phyloP scores from a whole-genome alignment of 2,113 vertebrate genomes.

The Excalfactoria chinensis region DNA sequence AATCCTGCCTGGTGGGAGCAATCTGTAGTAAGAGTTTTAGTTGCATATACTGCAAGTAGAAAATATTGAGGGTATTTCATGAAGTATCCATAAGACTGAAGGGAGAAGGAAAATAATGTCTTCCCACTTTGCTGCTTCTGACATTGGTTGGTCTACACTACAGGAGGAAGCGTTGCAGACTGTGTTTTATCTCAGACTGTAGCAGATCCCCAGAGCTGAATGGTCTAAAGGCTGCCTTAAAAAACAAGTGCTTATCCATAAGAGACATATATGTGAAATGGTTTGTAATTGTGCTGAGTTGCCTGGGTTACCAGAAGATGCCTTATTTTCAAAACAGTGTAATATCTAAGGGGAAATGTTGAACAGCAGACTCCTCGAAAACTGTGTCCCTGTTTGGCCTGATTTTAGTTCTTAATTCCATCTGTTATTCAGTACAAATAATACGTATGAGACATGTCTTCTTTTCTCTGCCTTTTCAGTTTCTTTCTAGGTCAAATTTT shows the following conservation, averaged over 20 bases:
- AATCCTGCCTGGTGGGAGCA: background rate
- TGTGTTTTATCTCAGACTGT: background rate
- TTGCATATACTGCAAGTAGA: background rate
- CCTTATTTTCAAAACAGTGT: background rate
- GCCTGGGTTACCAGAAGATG: background rate
- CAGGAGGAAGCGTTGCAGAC: background rate
- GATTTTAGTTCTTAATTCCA: background rate
- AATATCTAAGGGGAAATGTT: background rate
- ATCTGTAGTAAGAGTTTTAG: background rate
- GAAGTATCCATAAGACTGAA: background rate
- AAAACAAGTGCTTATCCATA: background rate
- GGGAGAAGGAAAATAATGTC: background rate
- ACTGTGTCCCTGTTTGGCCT: background rate
- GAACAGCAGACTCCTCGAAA: background rate
- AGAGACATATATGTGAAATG: background rate
- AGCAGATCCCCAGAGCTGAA: background rate
- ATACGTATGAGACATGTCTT: background rate
- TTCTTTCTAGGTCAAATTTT: constrained; percentile 18
- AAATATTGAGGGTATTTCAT: background rate
- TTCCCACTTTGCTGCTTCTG: background rate
- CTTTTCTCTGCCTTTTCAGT: background rate
- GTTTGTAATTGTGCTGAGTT: background rate
- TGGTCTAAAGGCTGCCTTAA: background rate
- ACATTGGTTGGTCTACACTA: background rate
- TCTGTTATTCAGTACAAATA: background rate